phyloP scores from a whole-genome alignment of 2,113 vertebrate genomes.

The Hypanus sabinus region DNA sequence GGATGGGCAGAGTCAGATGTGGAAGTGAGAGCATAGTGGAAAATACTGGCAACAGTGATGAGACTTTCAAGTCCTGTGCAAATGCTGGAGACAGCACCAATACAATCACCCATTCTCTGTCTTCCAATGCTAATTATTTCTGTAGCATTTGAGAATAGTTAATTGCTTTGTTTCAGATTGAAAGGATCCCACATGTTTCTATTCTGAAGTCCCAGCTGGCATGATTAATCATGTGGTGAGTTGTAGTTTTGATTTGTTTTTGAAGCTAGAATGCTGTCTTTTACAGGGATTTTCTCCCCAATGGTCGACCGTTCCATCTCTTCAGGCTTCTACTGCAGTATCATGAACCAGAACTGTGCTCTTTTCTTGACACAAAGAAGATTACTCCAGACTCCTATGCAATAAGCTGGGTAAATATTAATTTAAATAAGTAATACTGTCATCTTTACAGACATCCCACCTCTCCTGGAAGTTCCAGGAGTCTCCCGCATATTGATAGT shows the following conservation, averaged over 20 bases:
- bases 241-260: constrained; percentile 15
- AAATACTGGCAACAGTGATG: no score
- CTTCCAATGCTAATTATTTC: no score
- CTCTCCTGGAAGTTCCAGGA: no score
- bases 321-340: constrained; percentile 92
- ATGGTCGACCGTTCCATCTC: constrained; percentile 90
- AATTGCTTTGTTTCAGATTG: not conserved
- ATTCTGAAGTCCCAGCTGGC: not conserved
- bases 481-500: no score
- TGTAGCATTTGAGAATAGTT: not conserved
- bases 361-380: constrained; percentile 96
- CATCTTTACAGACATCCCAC: no score
- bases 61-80: no score
- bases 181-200: not conserved
- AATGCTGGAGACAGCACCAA: no score
- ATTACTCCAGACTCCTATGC: constrained; percentile 94
- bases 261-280: constrained; percentile 39
- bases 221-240: not conserved
- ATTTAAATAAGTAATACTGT: not conserved
- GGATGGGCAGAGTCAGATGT: no score
- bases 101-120: no score
- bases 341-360: constrained; percentile 95
- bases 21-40: no score
- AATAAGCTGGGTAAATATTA: constrained; percentile 78
- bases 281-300: constrained; percentile 82